These are phyloP conservation scores for Parotocinclus haroldoi DNA, from an alignment of 2,797 vertebrate species.

Conservation along the genomic window DNA sequence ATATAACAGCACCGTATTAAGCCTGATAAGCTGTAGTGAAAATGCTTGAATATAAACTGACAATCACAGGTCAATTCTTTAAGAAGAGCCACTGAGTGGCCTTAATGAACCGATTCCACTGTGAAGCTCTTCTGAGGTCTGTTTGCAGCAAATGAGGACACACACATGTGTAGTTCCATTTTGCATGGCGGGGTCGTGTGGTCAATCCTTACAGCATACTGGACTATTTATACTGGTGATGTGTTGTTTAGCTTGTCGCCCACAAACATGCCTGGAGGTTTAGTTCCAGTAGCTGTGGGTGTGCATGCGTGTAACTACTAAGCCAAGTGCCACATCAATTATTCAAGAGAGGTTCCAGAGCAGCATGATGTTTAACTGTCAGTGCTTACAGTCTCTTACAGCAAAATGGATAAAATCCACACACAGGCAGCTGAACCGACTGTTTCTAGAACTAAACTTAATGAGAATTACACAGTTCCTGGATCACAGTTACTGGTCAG, in stretches of 20 bases:
- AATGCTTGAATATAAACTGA: conserved; percentile 2
- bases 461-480: too few species aligned
- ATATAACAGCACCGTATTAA: neutral
- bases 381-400: conserved; percentile 49
- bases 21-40: neutral
- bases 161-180: conserved; percentile 17
- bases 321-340: conserved; percentile 80
- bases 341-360: conserved; percentile 79
- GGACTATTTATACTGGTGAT: conserved; percentile 77
- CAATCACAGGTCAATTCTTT: neutral
- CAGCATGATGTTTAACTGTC: conserved; percentile 59
- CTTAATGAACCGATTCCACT: conserved; percentile 2
- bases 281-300: conserved; percentile 56
- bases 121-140: neutral
- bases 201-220: conserved; percentile 65
- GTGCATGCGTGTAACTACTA: conserved; percentile 58
- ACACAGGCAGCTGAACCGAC: too few species aligned
- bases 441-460: too few species aligned
- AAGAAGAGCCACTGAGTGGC: neutral
- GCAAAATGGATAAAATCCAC: conserved; percentile 11
- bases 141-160: neutral
- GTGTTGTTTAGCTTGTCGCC: conserved; percentile 78
- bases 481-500: too few species aligned
- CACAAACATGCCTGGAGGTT: conserved; percentile 57
- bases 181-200: conserved; percentile 60